A percentile compares a stretch with the other conserved stretches of the same genome.
Conservation (phyloP, 2,797 vertebrate genomes). For the Otus scops region DNA sequence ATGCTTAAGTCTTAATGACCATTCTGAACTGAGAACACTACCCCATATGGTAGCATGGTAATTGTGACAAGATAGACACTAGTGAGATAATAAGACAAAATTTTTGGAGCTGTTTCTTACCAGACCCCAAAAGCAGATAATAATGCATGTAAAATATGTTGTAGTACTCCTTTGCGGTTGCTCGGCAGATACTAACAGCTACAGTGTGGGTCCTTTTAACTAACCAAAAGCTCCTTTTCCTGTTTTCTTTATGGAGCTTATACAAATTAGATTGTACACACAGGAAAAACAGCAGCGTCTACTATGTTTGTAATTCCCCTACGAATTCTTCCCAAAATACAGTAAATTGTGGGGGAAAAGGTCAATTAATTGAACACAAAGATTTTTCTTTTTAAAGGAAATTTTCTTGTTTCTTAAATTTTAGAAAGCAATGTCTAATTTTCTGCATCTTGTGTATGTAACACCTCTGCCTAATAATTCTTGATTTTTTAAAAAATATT, state of each 20-base stretch:
- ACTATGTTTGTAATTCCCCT: neutral
- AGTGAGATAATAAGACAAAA: neutral
- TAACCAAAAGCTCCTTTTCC: neutral
- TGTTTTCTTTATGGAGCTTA: neutral
- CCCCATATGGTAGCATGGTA: neutral
- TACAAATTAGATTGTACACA: neutral
- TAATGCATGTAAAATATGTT: neutral
- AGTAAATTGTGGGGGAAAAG: neutral
- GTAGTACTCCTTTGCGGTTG: neutral
- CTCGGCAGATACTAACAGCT: neutral
- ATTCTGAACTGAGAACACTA: neutral
- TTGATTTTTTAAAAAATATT: neutral
- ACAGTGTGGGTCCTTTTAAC: neutral
- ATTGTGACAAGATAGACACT: neutral
- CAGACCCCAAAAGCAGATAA: neutral
- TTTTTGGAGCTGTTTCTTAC: neutral
- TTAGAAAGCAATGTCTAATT: neutral
- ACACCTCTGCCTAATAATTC: neutral
- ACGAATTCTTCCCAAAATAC: neutral
- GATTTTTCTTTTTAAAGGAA: neutral
- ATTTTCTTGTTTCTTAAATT: neutral
- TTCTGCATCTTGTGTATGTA: neutral
- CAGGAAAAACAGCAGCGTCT: neutral
- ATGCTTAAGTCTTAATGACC: neutral
- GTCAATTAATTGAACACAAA: neutral